Conservation (phyloP, 2,888 invertebrate species). For the Lymantria dispar region DNA sequence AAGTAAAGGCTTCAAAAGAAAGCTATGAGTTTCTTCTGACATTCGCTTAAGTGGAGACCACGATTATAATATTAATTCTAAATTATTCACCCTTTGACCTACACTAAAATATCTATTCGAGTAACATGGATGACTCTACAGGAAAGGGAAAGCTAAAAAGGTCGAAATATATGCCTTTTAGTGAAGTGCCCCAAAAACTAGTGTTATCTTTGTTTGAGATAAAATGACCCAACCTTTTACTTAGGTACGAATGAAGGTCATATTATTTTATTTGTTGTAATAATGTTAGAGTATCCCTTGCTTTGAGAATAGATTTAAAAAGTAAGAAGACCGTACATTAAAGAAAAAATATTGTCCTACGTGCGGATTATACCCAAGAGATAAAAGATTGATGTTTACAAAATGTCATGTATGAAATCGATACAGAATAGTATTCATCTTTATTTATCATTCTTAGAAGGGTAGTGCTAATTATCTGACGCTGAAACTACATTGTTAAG, state of each 20-base stretch:
- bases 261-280: not conserved
- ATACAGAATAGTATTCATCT: too few relatives aligned
- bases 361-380: too few relatives aligned
- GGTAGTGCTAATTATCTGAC: too few relatives aligned
- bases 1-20: too few relatives aligned
- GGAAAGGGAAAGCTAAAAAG: slow-evolving; percentile 3
- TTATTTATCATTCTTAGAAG: too few relatives aligned
- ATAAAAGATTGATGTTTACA: too few relatives aligned
- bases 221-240: not conserved
- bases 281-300: not conserved
- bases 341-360: too few relatives aligned
- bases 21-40: too few relatives aligned
- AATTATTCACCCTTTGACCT: not conserved
- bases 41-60: not conserved
- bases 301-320: not conserved
- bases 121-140: not conserved
- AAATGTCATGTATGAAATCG: too few relatives aligned
- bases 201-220: not conserved
- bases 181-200: not conserved
- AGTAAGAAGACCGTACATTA: too few relatives aligned
- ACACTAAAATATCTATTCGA: not conserved
- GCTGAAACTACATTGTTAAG: too few relatives aligned
- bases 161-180: not conserved
- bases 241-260: not conserved
- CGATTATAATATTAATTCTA: not conserved